A percentile compares a stretch with the other conserved stretches of the same genome.
Conservation (phyloP, 2,113 vertebrate genomes). For the Empidonax traillii region DNA sequence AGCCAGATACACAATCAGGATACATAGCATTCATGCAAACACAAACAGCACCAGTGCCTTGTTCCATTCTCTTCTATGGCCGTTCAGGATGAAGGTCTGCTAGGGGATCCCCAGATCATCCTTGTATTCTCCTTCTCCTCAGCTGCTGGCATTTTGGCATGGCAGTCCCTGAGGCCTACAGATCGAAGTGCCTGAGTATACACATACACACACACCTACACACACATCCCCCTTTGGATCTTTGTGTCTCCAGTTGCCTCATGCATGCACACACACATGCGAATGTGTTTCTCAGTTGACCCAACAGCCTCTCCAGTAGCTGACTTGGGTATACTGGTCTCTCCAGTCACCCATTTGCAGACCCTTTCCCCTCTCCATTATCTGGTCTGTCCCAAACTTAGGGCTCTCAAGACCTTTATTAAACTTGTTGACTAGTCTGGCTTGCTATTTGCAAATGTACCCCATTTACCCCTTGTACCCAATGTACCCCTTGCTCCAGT, state of each 20-base stretch:
- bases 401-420: background rate
- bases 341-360: background rate
- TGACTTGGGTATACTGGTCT: background rate
- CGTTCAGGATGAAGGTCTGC: background rate
- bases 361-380: background rate
- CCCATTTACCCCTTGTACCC: no score
- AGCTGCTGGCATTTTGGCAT: background rate
- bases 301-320: background rate
- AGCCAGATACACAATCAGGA: background rate
- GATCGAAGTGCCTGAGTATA: background rate
- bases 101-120: background rate
- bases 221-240: background rate
- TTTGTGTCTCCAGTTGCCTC: background rate
- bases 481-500: background rate
- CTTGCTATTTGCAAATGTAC: background rate
- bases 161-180: background rate
- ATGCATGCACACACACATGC: fast-evolving
- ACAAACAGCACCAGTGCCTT: background rate
- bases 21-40: background rate
- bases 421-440: background rate
- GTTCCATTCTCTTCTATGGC: background rate
- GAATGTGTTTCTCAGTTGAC: background rate
- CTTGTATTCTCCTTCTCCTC: background rate
- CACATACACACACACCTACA: fast-evolving
- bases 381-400: background rate